phyloP scores from a whole-genome alignment of 2,797 vertebrate genomes.

The Podargus strigoides region DNA sequence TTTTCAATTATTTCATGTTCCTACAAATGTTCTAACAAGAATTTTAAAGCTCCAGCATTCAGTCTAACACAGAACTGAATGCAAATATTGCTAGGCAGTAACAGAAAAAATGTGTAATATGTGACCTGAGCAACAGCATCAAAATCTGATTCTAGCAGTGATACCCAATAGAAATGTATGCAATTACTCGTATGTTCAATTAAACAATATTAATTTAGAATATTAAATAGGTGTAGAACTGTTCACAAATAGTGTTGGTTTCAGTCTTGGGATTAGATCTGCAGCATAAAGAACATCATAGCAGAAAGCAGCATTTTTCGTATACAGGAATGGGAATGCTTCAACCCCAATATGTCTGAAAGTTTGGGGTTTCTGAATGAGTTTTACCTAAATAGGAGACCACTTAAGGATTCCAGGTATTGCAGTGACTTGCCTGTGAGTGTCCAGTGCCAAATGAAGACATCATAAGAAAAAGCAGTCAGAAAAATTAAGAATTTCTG shows the following conservation, averaged over 20 bases:
- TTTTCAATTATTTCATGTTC: not conserved
- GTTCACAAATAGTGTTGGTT: not conserved
- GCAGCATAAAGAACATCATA: not conserved
- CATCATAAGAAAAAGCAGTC: not conserved
- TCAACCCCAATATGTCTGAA: not conserved
- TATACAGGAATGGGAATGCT: not conserved
- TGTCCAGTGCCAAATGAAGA: not conserved
- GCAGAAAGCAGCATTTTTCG: not conserved
- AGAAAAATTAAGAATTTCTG: not conserved
- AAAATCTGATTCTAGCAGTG: not conserved
- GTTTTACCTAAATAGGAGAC: not conserved
- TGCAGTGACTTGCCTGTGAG: not conserved
- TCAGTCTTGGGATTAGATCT: not conserved
- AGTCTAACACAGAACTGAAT: not conserved
- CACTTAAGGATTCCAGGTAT: not conserved
- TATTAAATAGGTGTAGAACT: not conserved
- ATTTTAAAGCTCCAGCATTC: not conserved
- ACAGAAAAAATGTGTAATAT: not conserved
- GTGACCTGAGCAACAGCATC: not conserved
- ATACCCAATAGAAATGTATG: not conserved
- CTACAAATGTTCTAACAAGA: not conserved
- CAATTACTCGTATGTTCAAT: not conserved
- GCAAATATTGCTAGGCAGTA: not conserved
- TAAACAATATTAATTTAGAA: not conserved
- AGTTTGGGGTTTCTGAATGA: not conserved